These are phyloP conservation scores for Cyanistes caeruleus DNA, from an alignment of 2,113 vertebrate species.

Conservation along the genomic window DNA sequence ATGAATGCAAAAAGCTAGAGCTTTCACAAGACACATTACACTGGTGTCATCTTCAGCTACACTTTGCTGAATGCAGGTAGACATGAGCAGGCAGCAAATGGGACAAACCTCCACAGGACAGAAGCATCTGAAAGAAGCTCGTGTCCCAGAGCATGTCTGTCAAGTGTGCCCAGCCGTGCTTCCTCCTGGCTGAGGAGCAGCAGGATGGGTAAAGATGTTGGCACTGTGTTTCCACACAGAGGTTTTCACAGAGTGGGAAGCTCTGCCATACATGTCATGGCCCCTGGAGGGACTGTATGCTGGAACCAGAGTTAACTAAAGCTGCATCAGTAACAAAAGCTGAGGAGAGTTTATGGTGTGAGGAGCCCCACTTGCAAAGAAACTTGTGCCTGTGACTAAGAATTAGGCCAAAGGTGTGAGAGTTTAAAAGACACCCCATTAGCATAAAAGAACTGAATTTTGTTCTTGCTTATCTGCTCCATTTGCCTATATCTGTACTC, in stretches of 20 bases:
- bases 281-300: neutral
- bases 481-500: neutral
- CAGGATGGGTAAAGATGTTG: too few relatives aligned
- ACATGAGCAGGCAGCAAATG: neutral
- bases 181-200: neutral
- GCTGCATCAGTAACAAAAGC: neutral
- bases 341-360: neutral
- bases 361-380: neutral
- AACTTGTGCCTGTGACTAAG: neutral
- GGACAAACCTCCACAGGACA: accelerated
- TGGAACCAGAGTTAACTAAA: neutral
- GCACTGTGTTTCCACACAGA: neutral
- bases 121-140: neutral
- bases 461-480: neutral
- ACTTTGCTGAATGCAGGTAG: neutral
- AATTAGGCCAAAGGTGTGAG: neutral
- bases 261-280: neutral
- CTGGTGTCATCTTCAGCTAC: neutral
- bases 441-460: neutral
- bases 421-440: neutral
- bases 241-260: neutral
- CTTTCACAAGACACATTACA: neutral
- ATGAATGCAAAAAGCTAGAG: neutral
- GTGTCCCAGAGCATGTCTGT: accelerated
- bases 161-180: neutral